Base-by-base conservation (phyloP, 2,113 vertebrate species). In the Suncus etruscus region DNA sequence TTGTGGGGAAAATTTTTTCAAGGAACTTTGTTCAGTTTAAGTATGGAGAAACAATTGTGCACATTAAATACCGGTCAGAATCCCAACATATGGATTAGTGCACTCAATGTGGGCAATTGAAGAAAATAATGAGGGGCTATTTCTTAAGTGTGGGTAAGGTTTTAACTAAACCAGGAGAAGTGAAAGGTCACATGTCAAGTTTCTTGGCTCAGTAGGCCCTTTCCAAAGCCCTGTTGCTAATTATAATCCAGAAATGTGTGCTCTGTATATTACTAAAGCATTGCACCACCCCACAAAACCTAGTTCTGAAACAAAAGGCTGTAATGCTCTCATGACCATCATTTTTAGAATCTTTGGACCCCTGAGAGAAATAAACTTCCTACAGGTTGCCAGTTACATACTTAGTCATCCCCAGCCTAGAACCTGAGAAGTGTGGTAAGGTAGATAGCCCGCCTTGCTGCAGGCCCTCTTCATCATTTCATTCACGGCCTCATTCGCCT, bases 1-100 rank as follows among this genome's bases (percentile, higher is more conserved):
- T 86, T 83, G 72, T 83, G 84, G 92, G 80, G 61, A 74, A 84
- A 93, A 68, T 66, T n/a, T 70, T 12, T 69, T 81, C 4, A 22
- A 27, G 31, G 80, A 18, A 76, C 80, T 72, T 68, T 68, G 50
- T 78, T 92, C 9, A 47, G 2, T 79, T 87, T 79, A 47, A 12
- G 29, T 1, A 2, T 29, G 50, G n/a, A 69, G 83, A 87, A 78
- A 45, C 7, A 9, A 51, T 61, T n/a, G 5, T 16, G 18, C 45
- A 45, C 3, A 14, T 63, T 75, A 66, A 77, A 24, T 80, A n/a
- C 48, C 32, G 84, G 31, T 74, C 20, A 63, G 47, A n/a, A 11
- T 39, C 6, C 45, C 15, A 48, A 15, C 32, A 31, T 32, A 51
- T 73, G 65, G 73, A 89, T 32, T 32, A 48, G 47, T 51, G 16